Base-by-base conservation (phyloP, 2,113 vertebrate genomes). In the Machaerirhynchus nigripectus region DNA sequence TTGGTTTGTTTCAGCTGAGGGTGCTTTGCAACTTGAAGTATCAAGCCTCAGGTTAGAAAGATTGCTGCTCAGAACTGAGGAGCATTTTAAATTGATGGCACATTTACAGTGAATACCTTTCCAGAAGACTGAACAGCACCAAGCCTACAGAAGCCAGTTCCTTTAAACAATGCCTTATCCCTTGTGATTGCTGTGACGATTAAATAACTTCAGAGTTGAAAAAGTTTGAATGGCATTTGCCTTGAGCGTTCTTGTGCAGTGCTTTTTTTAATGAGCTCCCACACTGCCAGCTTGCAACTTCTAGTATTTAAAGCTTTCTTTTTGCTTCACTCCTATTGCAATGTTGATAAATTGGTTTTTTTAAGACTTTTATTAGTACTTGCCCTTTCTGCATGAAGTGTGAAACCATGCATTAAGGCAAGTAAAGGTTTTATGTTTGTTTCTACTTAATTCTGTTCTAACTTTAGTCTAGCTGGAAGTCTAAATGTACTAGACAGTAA, bases 221-320 rank as follows among this genome's bases (percentile, higher is more conserved):
- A 74, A 94, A 93, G 86, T 93, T 92, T 94, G 92, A 95, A 74
- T 93, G 86, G 69, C 84, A 84, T 94, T 97, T 97, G 97, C 95
- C 95, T 96, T 88, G 71, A 94, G 93, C 85, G 19, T 93, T 95
- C 78, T 90, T 95, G 57, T 93, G 88, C 93, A 71, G 60, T 46
- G 57, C 65, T 95, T 93, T 76, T 76, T 93, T 86, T 84, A 97
- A 96, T 94, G 84, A 96, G 91, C 40, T 95, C 44, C 52, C 83
- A 79, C 52, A 80, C 53, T 94, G 92, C 44, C 46, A 91, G 52
- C 63, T 71, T 80, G 80, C 60, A 90, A 44, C 91, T 95, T 87
- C 31, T 55, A 37, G 42, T 61, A 49, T 69, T 93, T 75, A 88
- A 63, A 90, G 42, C 50, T 82, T 93, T 78, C 39, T 82, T 49